Evolutionary conservation across 2,113 vertebrate species (phyloP).

Genomic region (Melanostigma gelatinosum): DNA sequence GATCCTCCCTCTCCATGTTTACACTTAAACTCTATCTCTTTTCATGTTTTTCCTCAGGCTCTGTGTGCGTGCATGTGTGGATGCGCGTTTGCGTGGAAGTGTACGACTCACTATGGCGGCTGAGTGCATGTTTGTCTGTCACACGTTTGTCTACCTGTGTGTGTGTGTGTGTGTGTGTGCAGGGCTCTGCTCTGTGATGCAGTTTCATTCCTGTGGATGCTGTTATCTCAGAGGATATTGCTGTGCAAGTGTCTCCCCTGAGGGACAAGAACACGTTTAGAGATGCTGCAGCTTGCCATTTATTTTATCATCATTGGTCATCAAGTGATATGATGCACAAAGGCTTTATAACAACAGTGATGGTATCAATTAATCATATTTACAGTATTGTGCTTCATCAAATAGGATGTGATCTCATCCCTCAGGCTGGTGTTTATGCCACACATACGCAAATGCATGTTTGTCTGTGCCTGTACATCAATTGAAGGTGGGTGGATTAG

Average conservation of each 20-base stretch:
- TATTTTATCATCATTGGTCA: conserved; percentile 71
- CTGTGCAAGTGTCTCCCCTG: conserved; percentile 34
- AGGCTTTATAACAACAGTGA: conserved; percentile 64
- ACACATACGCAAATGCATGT: conserved; percentile 21
- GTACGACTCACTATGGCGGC: neutral
- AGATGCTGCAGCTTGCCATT: conserved; percentile 56
- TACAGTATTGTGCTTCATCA: conserved; percentile 52
- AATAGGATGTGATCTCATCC: conserved; percentile 48
- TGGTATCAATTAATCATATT: conserved; percentile 78
- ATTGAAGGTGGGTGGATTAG: conserved; percentile 64
- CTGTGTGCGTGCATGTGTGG: conserved; percentile 1
- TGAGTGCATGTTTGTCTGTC: neutral
- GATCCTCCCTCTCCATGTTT: conserved; percentile 68
- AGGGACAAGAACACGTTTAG: conserved; percentile 38
- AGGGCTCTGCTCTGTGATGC: conserved; percentile 8
- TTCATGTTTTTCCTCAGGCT: conserved; percentile 57
- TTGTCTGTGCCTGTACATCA: conserved; percentile 39
- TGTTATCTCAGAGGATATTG: conserved; percentile 37
- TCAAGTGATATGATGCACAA: conserved; percentile 63
- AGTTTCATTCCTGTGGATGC: conserved; percentile 28
- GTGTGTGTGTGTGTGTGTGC: neutral
- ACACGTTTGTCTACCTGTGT: neutral
- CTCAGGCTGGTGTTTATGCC: conserved; percentile 26
- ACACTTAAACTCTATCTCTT: conserved; percentile 54
- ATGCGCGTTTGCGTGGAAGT: neutral